These are phyloP conservation scores for Digitonthophagus gazella DNA, from an alignment of 2,888 invertebrate species.

Conservation along the genomic window DNA sequence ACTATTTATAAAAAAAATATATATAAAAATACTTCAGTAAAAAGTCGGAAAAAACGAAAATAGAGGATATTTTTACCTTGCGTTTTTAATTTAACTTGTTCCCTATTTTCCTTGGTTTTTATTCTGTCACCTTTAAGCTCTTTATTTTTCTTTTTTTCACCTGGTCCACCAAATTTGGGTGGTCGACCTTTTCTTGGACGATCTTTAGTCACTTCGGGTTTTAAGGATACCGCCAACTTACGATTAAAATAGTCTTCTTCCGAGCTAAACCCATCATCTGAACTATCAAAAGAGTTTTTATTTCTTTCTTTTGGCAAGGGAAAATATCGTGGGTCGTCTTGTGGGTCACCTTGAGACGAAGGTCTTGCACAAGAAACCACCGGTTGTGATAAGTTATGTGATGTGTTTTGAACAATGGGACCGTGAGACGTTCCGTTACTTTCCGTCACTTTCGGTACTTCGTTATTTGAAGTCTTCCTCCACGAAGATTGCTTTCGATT, in stretches of 20 bases:
- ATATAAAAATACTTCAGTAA: neutral
- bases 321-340: conserved; percentile 72
- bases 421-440: conserved; percentile 37
- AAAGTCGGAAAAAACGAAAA: neutral
- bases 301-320: conserved; percentile 71
- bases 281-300: conserved; percentile 64
- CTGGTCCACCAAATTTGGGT: conserved; percentile 51
- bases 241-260: conserved; percentile 57
- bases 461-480: conserved; percentile 50
- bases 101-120: neutral
- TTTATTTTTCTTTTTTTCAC: conserved; percentile 43
- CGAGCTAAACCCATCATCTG: conserved; percentile 63
- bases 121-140: conserved; percentile 22
- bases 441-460: conserved; percentile 51
- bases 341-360: conserved; percentile 51
- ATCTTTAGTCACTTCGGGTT: conserved; percentile 24
- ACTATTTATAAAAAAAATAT: neutral
- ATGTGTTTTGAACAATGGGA: neutral
- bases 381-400: conserved; percentile 42
- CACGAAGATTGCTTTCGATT: conserved; percentile 63
- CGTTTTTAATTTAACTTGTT: neutral
- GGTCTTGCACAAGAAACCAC: conserved; percentile 30
- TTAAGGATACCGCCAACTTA: conserved; percentile 39
- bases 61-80: neutral
- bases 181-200: conserved; percentile 48